Evolutionary conservation across 2,888 invertebrate species (phyloP).

Genomic region (Drosophila formosana): DNA sequence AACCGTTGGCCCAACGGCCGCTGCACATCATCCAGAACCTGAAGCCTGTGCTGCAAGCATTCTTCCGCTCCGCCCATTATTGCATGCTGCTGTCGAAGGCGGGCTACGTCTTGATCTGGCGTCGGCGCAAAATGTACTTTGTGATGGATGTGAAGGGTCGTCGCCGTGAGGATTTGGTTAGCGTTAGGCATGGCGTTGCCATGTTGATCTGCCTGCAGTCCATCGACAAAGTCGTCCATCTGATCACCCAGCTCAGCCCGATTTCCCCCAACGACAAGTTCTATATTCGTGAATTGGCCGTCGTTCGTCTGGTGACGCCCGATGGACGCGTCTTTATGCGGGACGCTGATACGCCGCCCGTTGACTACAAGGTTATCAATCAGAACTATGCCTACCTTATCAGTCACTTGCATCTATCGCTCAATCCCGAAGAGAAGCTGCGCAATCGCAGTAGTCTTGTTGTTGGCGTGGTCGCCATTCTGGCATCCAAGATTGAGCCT

Average conservation of each 20-base stretch:
- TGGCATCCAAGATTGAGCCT: slow-evolving; percentile 82
- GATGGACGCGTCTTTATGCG: slow-evolving; percentile 66
- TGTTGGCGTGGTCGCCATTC: slow-evolving; percentile 71
- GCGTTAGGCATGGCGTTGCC: slow-evolving; percentile 56
- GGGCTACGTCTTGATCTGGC: slow-evolving; percentile 81
- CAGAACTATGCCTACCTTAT: slow-evolving; percentile 80
- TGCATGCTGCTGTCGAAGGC: slow-evolving; percentile 66
- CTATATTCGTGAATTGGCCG: slow-evolving; percentile 73
- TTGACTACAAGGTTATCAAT: slow-evolving; percentile 74
- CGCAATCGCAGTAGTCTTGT: slow-evolving; percentile 77
- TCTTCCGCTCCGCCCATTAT: slow-evolving; percentile 73
- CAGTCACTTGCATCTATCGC: slow-evolving; percentile 72
- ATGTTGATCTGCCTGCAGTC: slow-evolving; percentile 73
- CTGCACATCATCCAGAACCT: slow-evolving; percentile 52
- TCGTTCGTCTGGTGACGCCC: slow-evolving; percentile 73
- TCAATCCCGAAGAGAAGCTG: slow-evolving; percentile 63
- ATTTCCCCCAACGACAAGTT: slow-evolving; percentile 56
- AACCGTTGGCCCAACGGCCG: slow-evolving; percentile 13
- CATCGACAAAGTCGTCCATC: slow-evolving; percentile 72
- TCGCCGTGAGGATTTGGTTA: slow-evolving; percentile 49
- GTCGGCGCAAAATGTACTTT: slow-evolving; percentile 70
- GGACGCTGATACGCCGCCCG: slow-evolving; percentile 55
- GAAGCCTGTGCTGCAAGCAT: slow-evolving; percentile 50
- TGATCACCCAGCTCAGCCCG: slow-evolving; percentile 67
- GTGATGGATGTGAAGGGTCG: slow-evolving; percentile 80